phyloP scores from a whole-genome alignment of 92 coral and sea anemone species.

The Porites cylindrica region DNA sequence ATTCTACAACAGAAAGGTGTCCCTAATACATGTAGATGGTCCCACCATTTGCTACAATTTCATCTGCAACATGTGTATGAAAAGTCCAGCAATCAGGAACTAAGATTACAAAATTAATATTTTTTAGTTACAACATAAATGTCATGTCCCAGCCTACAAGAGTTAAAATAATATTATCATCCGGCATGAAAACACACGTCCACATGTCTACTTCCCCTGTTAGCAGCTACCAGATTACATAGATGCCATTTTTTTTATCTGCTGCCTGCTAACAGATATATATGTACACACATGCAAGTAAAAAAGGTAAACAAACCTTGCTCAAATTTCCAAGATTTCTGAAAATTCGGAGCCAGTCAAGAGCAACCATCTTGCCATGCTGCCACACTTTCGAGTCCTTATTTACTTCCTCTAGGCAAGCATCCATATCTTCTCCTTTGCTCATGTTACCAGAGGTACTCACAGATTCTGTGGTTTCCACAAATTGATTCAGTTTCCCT shows the following conservation, averaged over 20 bases:
- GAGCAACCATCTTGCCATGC: conserved; percentile 62
- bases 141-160: not conserved
- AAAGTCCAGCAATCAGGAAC: no score
- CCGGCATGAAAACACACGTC: conserved; percentile 6
- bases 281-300: not conserved
- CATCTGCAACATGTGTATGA: no score
- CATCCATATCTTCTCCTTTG: conserved; percentile 65
- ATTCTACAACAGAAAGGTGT: conserved; percentile 8
- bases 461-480: conserved; percentile 52
- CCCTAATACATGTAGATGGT: not conserved
- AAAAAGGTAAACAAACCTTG: conserved; percentile 37
- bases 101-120: not conserved
- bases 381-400: conserved; percentile 67
- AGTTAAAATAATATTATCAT: conserved; percentile 2
- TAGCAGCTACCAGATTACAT: not conserved
- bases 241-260: conserved; percentile 2
- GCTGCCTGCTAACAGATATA: not conserved
- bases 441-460: conserved; percentile 60
- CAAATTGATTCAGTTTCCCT: conserved; percentile 4
- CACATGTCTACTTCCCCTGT: conserved; percentile 8
- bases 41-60: no score
- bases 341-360: conserved; percentile 57
- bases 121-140: not conserved
- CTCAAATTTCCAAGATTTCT: conserved; percentile 44
- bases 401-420: conserved; percentile 63